phyloP scores from a whole-genome alignment of 2,113 vertebrate genomes.

The Serinus canaria region DNA sequence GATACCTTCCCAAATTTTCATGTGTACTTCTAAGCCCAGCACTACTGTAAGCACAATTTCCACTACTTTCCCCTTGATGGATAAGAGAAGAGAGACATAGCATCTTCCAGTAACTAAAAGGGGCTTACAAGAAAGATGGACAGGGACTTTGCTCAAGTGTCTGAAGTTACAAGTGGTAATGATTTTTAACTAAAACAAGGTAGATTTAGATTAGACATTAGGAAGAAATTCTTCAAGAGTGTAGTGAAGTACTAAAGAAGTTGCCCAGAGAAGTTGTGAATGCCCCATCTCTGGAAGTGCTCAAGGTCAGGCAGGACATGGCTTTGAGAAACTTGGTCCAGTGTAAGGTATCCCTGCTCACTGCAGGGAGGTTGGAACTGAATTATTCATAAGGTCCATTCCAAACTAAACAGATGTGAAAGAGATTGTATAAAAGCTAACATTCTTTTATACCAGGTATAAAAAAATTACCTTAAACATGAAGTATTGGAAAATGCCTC shows the following conservation, averaged over 20 bases:
- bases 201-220: background rate
- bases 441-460: background rate
- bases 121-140: background rate
- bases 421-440: background rate
- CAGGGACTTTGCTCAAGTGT: background rate
- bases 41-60: background rate
- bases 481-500: background rate
- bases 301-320: background rate
- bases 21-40: background rate
- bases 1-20: background rate
- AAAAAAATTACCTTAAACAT: background rate
- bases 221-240: background rate
- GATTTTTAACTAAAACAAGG: background rate
- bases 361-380: background rate
- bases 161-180: background rate
- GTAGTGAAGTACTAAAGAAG: background rate
- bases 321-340: background rate
- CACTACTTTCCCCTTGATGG: background rate
- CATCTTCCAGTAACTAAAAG: background rate
- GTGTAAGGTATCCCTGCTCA: background rate
- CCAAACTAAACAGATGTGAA: background rate
- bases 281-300: background rate
- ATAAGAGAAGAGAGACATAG: background rate
- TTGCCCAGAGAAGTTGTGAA: background rate
- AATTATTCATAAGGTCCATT: background rate